phyloP scores from a whole-genome alignment of 1,140 invertebrate species.

The Drusus annulatus region DNA sequence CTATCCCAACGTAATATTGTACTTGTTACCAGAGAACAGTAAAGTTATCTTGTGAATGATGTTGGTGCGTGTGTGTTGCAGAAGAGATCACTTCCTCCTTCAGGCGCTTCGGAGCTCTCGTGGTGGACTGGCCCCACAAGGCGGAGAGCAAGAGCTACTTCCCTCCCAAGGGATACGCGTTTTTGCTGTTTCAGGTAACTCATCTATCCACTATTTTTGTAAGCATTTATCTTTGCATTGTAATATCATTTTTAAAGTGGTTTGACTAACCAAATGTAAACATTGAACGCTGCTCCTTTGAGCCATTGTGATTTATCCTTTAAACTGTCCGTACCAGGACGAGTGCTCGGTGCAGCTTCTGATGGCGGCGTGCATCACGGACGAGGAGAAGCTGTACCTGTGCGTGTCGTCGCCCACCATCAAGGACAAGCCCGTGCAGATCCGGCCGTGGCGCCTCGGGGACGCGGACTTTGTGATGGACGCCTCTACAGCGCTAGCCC shows the following conservation, averaged over 20 bases:
- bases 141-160: conserved; percentile 99
- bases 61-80: conserved; percentile 63
- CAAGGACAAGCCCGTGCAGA: conserved; percentile 99
- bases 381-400: conserved; percentile 98
- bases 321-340: conserved; percentile 85
- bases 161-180: conserved; percentile 97
- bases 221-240: no score
- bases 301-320: no score
- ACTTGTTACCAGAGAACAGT: no score
- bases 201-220: no score
- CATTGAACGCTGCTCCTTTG: no score
- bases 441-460: conserved; percentile 97
- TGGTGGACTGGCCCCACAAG: conserved; percentile 99
- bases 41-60: no score
- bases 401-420: conserved; percentile 99
- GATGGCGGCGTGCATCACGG: conserved; percentile 97
- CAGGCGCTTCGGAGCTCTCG: conserved; percentile 94
- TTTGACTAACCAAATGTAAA: no score
- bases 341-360: conserved; percentile 97
- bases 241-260: no score
- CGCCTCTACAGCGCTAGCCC: conserved; percentile 97
- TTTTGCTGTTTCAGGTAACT: conserved; percentile 88
- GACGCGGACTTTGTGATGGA: conserved; percentile 99
- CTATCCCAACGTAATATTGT: no score
- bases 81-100: conserved; percentile 99